phyloP scores from a whole-genome alignment of 2,888 invertebrate genomes.

The Limnephilus auricula region DNA sequence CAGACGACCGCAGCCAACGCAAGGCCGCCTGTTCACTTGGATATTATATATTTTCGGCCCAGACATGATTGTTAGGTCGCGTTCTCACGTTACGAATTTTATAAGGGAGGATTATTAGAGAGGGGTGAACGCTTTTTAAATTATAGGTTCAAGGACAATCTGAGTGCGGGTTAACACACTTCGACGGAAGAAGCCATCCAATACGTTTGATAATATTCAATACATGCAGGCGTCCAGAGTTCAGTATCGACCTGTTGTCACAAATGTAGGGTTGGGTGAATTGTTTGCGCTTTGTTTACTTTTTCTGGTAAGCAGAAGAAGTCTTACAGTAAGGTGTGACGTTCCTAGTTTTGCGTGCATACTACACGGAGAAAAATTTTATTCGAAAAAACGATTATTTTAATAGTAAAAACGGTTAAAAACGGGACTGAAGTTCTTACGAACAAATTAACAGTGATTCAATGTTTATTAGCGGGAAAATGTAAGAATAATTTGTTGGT shows the following conservation, averaged over 20 bases:
- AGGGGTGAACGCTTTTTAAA: background rate
- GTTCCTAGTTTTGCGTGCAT: no score
- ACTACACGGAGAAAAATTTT: no score
- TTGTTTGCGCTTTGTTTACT: background rate
- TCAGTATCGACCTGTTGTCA: background rate
- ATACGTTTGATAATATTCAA: background rate
- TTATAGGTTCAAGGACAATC: background rate
- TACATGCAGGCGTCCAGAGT: background rate
- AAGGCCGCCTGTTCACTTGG: constrained; percentile 20
- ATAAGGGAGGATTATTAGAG: background rate
- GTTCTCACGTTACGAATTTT: background rate
- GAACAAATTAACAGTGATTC: no score
- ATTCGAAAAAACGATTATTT: no score
- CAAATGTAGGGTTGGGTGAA: background rate
- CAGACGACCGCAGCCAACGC: constrained; percentile 27
- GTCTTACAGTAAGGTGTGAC: background rate
- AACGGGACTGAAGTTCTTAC: no score
- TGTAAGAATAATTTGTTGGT: no score
- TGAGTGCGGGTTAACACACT: background rate
- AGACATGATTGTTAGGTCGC: constrained; percentile 32
- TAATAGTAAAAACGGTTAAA: no score
- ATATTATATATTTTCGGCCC: constrained; percentile 39
- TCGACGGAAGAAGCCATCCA: background rate
- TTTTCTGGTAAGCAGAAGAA: background rate
- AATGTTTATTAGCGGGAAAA: no score